Conservation (phyloP, 2,113 vertebrate species). For the Archocentrus centrarchus region DNA sequence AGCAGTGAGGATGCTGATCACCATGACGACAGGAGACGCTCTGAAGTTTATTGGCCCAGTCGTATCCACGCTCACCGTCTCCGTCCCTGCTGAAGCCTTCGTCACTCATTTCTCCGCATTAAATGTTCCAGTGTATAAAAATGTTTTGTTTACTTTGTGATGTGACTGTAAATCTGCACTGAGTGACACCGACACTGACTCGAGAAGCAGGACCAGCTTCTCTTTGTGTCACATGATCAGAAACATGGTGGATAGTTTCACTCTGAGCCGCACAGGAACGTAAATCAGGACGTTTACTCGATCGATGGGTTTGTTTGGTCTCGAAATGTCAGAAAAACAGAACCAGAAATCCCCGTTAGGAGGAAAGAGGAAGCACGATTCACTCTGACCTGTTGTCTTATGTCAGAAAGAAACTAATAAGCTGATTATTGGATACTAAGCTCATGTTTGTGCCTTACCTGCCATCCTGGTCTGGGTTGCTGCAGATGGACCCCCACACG, state of each 20-base stretch:
- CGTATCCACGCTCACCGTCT: background rate
- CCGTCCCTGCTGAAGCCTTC: no score
- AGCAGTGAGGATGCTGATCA: background rate
- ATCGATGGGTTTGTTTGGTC: no score
- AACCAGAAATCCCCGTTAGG: background rate
- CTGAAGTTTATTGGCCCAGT: background rate
- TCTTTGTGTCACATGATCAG: background rate
- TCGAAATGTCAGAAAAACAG: background rate
- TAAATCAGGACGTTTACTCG: background rate
- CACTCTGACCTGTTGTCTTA: background rate
- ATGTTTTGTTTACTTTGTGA: no score
- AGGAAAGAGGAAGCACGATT: background rate
- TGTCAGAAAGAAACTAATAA: background rate
- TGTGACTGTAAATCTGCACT: no score
- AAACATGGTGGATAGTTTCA: background rate
- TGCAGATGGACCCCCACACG: conserved; percentile 81
- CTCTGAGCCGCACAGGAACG: background rate
- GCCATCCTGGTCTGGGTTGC: conserved; percentile 80
- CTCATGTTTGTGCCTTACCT: conserved; percentile 75
- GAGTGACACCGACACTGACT: no score
- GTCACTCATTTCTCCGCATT: no score
- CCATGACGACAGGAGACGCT: conserved; percentile 17
- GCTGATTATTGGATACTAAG: background rate
- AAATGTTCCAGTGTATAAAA: no score
- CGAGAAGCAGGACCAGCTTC: no score